Evolutionary conservation across 2,797 vertebrate genomes (phyloP), one percentile per base, ranked within the genome.

Genomic region (Oreochromis grahami): DNA sequence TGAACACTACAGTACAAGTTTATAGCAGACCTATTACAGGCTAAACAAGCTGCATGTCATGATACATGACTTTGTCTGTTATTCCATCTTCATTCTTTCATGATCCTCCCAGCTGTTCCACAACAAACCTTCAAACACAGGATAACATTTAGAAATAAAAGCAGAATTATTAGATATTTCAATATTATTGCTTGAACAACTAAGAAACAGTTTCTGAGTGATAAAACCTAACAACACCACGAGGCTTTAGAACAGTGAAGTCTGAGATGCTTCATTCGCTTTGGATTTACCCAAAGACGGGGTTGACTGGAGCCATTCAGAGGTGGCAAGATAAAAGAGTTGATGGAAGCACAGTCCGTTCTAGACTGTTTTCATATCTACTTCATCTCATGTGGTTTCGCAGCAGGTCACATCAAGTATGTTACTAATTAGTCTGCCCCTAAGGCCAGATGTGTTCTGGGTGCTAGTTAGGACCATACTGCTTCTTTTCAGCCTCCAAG

Each of bases 241-340:
- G 55, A 91, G 56, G 78, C 17, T 13, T 32, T 56, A 85, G 58
- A 88, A 80, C 2, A 6, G 19, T 79, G 3, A 63, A 65, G 76
- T 51, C 76, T 9, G 32, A 82, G 43, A 32, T 6, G 14, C 58
- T 77, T 80, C 36, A 81, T 82, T 78, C 41, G 21, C 11, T 55
- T 43, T 63, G 76, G 79, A 79, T 88, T 89, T 79, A 84, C 43
- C 26, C 38, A 82, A 81, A 86, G 58, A 79, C 15, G 15, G 48
- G 52, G 13, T 52, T 72, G 74, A 87, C 43, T 74, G 36, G 36
- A 83, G 72, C 48, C 58, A 32, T 70, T 52, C 43, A 26, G 19
- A 87, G 72, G 83, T 83, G 77, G 4, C 2, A 3, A 84, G 45
- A 90, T 88, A 77, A 82, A 88, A 79, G 38, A 63, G 7, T 3